Evolutionary conservation across 2,888 invertebrate species (phyloP), one percentile per base, ranked within the genome.

Genomic region (Acanthacorydalis orientalis): DNA sequence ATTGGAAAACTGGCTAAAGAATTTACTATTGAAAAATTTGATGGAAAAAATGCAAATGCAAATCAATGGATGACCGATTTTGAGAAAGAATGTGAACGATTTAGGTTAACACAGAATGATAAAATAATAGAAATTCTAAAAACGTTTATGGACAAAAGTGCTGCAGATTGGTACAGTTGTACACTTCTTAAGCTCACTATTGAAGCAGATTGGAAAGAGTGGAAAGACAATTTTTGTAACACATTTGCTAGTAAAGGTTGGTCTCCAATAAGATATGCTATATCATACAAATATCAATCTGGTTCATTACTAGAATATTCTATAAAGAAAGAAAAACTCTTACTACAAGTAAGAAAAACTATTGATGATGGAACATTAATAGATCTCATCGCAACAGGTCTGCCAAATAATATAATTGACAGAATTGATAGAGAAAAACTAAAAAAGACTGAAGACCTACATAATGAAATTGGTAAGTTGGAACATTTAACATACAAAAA

Each of bases 341-440:
- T 57, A 53, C 42, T 57, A 47, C 51, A 57, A 32, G 50, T 53
- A 33, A 52, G 48, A 46, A 51, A 54, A 50, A 42, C 49, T 42
- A 54, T 56, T 7, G 55, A 57, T 50, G 46, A 31, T 40, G 41
- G 50, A 39, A 53, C 56, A 7, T 31, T 58, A 38, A 55, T 60
- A 43, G 55, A 58, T 51, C 47, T 60, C 7, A 59, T 60, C 42
- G 58, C 56, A 45, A 47, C 47, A 10, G 59, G 57, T 23, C 50
- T 61, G 50, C 58, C 59, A 52, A 52, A 55, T 44, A 56, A 51
- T 45, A 46, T 59, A 43, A 43, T 49, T 31, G 54, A 57, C 48
- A 57, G 47, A 51, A 59, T 60, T 46, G 55, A 59, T 48, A 58
- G 58, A 51, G 55, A 55, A 51, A 50, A 45, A 45, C 48, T 58